Base-by-base conservation (phyloP, 2,113 vertebrate genomes). In the Collichthys lucidus region DNA sequence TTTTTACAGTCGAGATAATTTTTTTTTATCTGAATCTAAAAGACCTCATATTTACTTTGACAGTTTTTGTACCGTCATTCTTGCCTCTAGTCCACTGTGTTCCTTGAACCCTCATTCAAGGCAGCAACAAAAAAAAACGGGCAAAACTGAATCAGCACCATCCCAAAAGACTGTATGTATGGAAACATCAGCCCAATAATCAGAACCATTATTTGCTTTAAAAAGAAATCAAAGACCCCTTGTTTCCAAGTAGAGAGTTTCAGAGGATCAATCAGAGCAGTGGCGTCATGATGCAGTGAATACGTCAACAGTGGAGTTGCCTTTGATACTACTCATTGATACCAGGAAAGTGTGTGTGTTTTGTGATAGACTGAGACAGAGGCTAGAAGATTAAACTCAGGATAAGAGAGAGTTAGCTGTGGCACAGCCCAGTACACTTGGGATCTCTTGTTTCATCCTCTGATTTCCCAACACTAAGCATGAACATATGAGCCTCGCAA, bases 401-500 rank as follows among this genome's bases (percentile, higher is more conserved):
- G 26, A 77, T 63, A 4, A 66, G 64, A 74, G 55, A 61, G 56
- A 62, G 42, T 24, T 78, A 77, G 77, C 78, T 78, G 56, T 77
- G 77, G 70, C 49, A 80, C 70, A 26, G 68, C 56, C 79, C 61
- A 50, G 52, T 87, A 46, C 83, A 74, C 86, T 44, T 60, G 88
- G 88, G 82, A 88, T 76, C 70, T 82, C 50, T 66, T 26, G 82
- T 86, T 90, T 81, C 61, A 79, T 83, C 69, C 42, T 83, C 67
- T 56, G 65, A 89, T 92, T 92, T 90, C 83, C 77, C 85, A 94
- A 92, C 77, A 78, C 69, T 80, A 89, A 89, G 64, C 63, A 84
- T 77, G 65, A 90, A 85, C 90, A 91, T 50, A 86, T 88, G 86
- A 89, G 62, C 29, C n/a, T 61, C 5, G 11, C 42, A 59, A 68